Evolutionary conservation across 2,797 vertebrate species (phyloP).

Genomic region (Heterohyrax brucei): DNA sequence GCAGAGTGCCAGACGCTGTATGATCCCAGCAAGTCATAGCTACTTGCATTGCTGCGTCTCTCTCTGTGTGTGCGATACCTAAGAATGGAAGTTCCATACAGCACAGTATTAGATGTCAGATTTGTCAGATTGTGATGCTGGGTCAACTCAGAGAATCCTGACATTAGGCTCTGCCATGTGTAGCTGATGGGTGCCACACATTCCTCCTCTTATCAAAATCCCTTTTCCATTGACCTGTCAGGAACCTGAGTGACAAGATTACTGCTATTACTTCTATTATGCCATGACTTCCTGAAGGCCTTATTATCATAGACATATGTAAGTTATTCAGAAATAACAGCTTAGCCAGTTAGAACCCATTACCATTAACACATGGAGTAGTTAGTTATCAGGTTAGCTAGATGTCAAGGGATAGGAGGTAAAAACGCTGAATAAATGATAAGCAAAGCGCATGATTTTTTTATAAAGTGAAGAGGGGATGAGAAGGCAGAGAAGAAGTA

Average conservation of each 20-base stretch:
- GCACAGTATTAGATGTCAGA: not conserved
- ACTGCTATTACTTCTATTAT: not conserved
- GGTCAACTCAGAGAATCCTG: not conserved
- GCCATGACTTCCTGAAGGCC: not conserved
- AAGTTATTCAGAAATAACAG: conserved; percentile 32
- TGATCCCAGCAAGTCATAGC: not conserved
- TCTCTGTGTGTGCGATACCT: not conserved
- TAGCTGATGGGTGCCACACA: not conserved
- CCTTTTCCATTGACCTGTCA: conserved; percentile 20
- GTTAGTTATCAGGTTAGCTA: not conserved
- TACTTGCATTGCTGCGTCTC: not conserved
- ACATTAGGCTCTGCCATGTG: not conserved
- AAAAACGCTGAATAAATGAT: not conserved
- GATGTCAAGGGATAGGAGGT: not conserved
- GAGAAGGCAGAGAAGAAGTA: not conserved
- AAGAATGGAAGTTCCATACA: not conserved
- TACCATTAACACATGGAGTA: not conserved
- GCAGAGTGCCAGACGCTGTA: not conserved
- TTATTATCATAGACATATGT: not conserved
- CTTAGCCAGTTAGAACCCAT: not conserved
- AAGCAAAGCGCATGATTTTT: not conserved
- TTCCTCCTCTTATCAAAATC: conserved; percentile 19
- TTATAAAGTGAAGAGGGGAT: not conserved
- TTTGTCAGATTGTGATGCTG: not conserved
- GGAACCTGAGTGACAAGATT: not conserved